phyloP scores from a whole-genome alignment of 2,888 invertebrate genomes.

The Hyppa rectilinea region DNA sequence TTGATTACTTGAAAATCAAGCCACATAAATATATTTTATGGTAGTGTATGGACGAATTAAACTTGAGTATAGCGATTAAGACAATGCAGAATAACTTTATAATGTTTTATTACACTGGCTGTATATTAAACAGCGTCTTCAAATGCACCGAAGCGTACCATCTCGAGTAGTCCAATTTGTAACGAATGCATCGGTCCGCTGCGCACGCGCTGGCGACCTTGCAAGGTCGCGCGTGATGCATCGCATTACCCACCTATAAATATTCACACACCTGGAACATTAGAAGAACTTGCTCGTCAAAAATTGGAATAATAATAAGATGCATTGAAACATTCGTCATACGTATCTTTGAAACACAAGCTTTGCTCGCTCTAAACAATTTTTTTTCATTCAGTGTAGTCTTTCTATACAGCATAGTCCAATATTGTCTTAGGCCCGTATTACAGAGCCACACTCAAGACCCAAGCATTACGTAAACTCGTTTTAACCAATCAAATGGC shows the following conservation, averaged over 20 bases:
- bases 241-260: constrained; percentile 52
- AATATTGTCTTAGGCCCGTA: too few species aligned
- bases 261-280: constrained; percentile 54
- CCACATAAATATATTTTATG: neutral
- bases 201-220: constrained; percentile 69
- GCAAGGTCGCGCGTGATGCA: constrained; percentile 71
- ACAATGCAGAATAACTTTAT: constrained; percentile 4
- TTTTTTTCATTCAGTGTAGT: neutral
- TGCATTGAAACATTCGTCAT: neutral
- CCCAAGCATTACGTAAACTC: too few species aligned
- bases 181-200: constrained; percentile 57
- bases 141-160: constrained; percentile 47
- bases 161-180: constrained; percentile 59
- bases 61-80: constrained; percentile 24
- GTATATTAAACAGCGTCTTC: constrained; percentile 15
- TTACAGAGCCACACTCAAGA: too few species aligned
- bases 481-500: too few species aligned
- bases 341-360: neutral
- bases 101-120: constrained; percentile 19
- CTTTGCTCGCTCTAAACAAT: neutral
- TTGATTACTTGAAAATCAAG: neutral
- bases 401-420: neutral
- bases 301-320: neutral
- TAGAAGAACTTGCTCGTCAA: constrained; percentile 16
- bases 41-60: neutral